Percentiles rank a stretch among this genome's conserved stretches.
Conservation (phyloP, 1,140 invertebrate species). For the Halyomorpha halys region DNA sequence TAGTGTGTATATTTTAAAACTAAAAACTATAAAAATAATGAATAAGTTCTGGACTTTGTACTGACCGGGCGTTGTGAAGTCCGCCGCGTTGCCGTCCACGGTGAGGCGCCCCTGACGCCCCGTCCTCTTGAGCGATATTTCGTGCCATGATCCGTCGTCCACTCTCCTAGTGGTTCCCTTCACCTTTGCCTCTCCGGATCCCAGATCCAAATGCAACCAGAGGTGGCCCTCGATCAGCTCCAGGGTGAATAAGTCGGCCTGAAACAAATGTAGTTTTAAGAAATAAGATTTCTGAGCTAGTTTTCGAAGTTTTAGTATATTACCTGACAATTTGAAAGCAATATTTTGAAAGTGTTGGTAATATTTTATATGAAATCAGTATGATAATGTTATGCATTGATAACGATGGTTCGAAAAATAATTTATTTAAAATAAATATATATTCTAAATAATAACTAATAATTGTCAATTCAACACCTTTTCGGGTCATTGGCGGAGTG, state of each 20-base stretch:
- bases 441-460: no score
- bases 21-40: not conserved
- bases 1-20: not conserved
- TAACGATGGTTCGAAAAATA: no score
- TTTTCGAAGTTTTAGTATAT: no score
- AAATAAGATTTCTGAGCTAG: no score
- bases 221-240: conserved; percentile 88
- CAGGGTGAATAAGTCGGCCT: conserved; percentile 85
- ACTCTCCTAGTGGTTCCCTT: conserved; percentile 69
- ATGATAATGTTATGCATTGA: no score
- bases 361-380: no score
- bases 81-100: conserved; percentile 78
- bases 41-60: not conserved
- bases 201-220: conserved; percentile 82
- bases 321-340: no score
- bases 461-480: no score
- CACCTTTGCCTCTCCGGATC: conserved; percentile 78
- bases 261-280: no score
- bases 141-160: conserved; percentile 87
- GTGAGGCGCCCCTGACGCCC: conserved; percentile 75
- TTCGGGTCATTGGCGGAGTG: no score
- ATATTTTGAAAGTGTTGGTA: no score
- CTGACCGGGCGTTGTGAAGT: conserved; percentile 75
- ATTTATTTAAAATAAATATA: no score
- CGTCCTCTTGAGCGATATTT: conserved; percentile 66